phyloP scores from a whole-genome alignment of 2,888 invertebrate genomes.

The Pteria penguin region DNA sequence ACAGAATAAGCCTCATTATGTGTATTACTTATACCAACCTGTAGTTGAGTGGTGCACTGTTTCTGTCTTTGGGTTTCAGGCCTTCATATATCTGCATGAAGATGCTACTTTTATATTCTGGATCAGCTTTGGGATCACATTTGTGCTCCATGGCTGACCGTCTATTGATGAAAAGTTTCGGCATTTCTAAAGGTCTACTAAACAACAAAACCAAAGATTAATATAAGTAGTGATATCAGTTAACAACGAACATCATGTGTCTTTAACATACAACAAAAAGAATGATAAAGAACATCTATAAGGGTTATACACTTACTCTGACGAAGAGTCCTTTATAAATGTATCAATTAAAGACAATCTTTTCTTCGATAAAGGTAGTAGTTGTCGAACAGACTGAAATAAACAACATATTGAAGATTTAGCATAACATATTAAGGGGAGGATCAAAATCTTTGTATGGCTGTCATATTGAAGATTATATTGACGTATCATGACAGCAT shows the following conservation, averaged over 20 bases:
- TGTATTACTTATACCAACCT: conserved; percentile 63
- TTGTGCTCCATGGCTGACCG: conserved; percentile 77
- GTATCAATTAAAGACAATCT: conserved; percentile 75
- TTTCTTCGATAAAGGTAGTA: conserved; percentile 77
- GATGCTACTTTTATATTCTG: conserved; percentile 75
- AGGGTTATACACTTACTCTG: conserved; percentile 67
- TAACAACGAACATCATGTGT: no score
- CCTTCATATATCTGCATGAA: conserved; percentile 79
- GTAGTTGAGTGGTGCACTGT: conserved; percentile 74
- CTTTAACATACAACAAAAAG: no score
- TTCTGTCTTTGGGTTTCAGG: conserved; percentile 74
- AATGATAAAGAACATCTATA: no score
- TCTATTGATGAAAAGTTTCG: conserved; percentile 77
- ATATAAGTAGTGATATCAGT: no score
- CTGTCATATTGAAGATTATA: no score
- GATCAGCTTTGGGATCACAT: conserved; percentile 71
- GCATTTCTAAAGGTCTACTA: conserved; percentile 67
- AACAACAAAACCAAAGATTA: conserved; percentile 5
- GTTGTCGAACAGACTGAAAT: conserved; percentile 73
- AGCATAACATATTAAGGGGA: no score
- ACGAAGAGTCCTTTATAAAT: conserved; percentile 76
- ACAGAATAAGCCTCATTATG: no score
- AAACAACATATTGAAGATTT: no score
- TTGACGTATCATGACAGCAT: no score
- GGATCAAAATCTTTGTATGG: no score